Percentiles rank a stretch among this genome's conserved stretches.
Evolutionary conservation across 2,888 invertebrate genomes (phyloP).

Genomic region (Drosophila dives): DNA sequence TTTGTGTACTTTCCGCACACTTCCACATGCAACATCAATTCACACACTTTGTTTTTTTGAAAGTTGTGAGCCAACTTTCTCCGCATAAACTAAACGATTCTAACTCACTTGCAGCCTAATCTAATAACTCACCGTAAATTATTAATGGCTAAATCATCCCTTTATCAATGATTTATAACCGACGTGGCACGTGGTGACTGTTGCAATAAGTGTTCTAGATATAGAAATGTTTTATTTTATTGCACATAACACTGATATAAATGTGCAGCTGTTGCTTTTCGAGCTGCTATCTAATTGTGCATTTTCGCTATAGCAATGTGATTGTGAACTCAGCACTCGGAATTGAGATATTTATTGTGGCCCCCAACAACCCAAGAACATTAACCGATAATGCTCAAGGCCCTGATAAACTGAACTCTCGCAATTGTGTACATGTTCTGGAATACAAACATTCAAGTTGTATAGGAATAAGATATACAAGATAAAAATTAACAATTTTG

Average conservation of each 20-base stretch:
- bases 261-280: conserved; percentile 15
- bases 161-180: conserved; percentile 10
- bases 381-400: conserved; percentile 22
- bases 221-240: conserved; percentile 8
- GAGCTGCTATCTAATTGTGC: conserved; percentile 14
- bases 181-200: conserved; percentile 20
- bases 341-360: conserved; percentile 4
- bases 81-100: conserved; percentile 8
- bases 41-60: conserved; percentile 29
- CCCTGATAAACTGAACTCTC: conserved; percentile 1
- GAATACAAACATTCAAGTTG: background rate
- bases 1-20: conserved; percentile 24
- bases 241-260: conserved; percentile 23
- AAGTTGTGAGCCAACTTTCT: conserved; percentile 32
- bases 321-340: conserved; percentile 14
- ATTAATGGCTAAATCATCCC: background rate
- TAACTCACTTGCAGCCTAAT: conserved; percentile 6
- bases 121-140: background rate
- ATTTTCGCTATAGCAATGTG: conserved; percentile 12
- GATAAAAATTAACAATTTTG: background rate
- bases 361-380: background rate
- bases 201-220: conserved; percentile 12
- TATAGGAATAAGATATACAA: background rate
- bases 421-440: background rate
- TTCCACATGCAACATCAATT: conserved; percentile 54